Evolutionary conservation across 2,113 vertebrate species (phyloP), one percentile per base, ranked within the genome.

Genomic region (Synodontis membranacea): DNA sequence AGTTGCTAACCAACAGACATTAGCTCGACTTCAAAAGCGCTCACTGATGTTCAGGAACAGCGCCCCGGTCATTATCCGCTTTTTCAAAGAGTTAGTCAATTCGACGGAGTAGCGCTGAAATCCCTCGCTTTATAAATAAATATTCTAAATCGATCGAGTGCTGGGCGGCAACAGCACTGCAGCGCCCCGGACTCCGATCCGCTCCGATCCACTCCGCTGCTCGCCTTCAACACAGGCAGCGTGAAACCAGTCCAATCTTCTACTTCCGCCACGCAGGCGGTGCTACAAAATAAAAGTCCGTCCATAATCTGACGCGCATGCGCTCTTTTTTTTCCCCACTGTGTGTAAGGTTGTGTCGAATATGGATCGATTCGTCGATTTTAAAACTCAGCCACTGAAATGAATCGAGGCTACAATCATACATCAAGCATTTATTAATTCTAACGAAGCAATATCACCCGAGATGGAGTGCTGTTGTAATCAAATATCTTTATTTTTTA

Each of bases 121-220:
- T 66, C 58, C 5, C 5, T 37, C 46, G 42, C 70, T 25, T 50
- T 78, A 19, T 17, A 79, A 4, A 19, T 17, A 79, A 4, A 52
- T 4, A 56, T 62, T 58, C 50, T 37, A 70, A 64, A 66, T 50
- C 62, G 72, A 50, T 34, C 5, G 10, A 62, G 78, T 52, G 37
- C 42, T 75, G 89, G 82, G 89, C 84, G 81, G 86, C 84, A n/a
- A n/a, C n/a, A n/a, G n/a, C 86, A 86, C 88, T 85, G 80, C 86
- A 83, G 56, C 78, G 88, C 83, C 75, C 75, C 83, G 86, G 62
- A 89, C 87, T 42, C 86, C 50, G 66, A 56, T 50, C 48, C 76
- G 56, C 64, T 88, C n/a, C n/a, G n/a, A n/a, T n/a, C n/a, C n/a
- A n/a, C 66, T 50, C 48, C 76, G 56, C 64, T 88, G 84, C 88